phyloP scores from a whole-genome alignment of 30 jellyfish, hydroid and myxozoan species.

The Hydractinia echinata region DNA sequence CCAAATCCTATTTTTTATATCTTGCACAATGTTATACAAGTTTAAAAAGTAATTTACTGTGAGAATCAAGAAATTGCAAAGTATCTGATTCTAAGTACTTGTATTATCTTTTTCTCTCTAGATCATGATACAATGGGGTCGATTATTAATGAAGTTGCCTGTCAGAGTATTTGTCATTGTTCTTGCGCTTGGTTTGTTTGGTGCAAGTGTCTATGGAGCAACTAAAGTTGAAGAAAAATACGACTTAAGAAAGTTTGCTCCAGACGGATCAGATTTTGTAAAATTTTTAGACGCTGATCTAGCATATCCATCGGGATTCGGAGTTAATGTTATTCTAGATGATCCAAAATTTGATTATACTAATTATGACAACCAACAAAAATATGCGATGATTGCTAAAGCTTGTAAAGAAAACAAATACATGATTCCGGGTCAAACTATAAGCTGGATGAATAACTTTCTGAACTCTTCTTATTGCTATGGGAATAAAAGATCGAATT shows the following conservation, averaged over 20 bases:
- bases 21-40: no score
- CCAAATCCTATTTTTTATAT: no score
- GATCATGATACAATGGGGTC: constrained; percentile 22
- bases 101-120: background rate
- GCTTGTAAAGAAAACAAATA: background rate
- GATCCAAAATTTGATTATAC: constrained; percentile 16
- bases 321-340: constrained; percentile 6
- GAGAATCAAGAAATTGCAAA: no score
- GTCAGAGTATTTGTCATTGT: constrained; percentile 23
- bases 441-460: constrained; percentile 11
- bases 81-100: no score
- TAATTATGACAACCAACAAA: background rate
- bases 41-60: no score
- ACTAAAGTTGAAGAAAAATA: constrained; percentile 17
- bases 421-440: background rate
- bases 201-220: constrained; percentile 31
- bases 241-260: constrained; percentile 19
- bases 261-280: constrained; percentile 28
- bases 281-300: background rate
- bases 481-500: background rate
- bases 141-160: constrained; percentile 24
- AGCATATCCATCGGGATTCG: background rate
- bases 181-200: constrained; percentile 26
- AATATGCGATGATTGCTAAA: background rate
- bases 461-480: background rate